Percentiles rank a stretch among this genome's conserved stretches.
phyloP scores from a whole-genome alignment of 2,888 invertebrate species.

The Trisateles emortualis region DNA sequence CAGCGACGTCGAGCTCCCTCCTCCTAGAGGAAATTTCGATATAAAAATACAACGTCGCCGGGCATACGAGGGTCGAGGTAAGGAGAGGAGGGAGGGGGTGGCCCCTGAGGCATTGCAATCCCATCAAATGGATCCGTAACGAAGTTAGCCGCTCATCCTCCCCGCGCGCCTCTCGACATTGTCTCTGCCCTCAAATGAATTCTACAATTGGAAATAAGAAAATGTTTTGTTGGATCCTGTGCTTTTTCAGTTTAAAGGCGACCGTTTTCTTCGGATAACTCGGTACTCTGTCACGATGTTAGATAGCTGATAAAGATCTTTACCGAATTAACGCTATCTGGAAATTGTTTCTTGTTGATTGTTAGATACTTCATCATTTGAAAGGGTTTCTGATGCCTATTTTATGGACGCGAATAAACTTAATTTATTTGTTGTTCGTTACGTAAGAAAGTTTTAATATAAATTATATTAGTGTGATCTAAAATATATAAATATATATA shows the following conservation, averaged over 20 bases:
- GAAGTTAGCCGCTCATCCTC: constrained; percentile 89
- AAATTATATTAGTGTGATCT: too few relatives aligned
- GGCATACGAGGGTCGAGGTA: constrained; percentile 58
- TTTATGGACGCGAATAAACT: too few relatives aligned
- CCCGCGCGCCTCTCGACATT: constrained; percentile 86
- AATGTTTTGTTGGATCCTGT: constrained; percentile 86
- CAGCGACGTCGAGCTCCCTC: constrained; percentile 76
- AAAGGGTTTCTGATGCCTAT: constrained; percentile 13
- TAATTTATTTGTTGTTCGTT: too few relatives aligned
- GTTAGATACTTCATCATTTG: constrained; percentile 26
- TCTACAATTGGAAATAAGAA: constrained; percentile 88
- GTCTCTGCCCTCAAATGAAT: constrained; percentile 87
- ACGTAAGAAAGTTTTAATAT: too few relatives aligned
- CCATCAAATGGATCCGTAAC: constrained; percentile 94
- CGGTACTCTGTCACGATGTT: constrained; percentile 61
- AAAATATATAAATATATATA: too few relatives aligned
- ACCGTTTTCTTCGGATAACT: constrained; percentile 80
- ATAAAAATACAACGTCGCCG: constrained; percentile 83
- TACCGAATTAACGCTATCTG: constrained; percentile 55
- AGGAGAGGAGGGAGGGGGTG: constrained; percentile 60
- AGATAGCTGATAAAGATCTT: constrained; percentile 60
- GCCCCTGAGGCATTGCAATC: constrained; percentile 88
- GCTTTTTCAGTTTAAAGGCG: constrained; percentile 85
- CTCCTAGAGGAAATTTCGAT: constrained; percentile 85
- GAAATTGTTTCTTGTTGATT: constrained; percentile 55